Evolutionary conservation across 2,797 vertebrate genomes (phyloP), one percentile per base, ranked within the genome.

Genomic region (Catamblyrhynchus diadema): DNA sequence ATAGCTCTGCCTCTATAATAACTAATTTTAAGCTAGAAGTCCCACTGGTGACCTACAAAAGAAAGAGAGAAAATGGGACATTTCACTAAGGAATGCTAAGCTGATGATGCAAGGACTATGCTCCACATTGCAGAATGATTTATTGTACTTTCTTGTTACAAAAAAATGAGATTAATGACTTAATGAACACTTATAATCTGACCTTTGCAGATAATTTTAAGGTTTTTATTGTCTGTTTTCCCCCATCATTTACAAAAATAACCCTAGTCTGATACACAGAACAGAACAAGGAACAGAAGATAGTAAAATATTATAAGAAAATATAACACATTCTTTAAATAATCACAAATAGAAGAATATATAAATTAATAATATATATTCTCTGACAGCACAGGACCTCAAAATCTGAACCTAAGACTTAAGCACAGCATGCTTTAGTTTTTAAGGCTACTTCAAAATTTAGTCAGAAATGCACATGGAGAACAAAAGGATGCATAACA

Each of bases 11-110:
- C 37, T 70, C 47, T 73, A 33, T 60, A 93, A 88, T 56, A 93
- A 91, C 61, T 84, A 84, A 81, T 95, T 91, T 92, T 77, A 88
- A 88, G 37, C 1, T 1, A 32, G 33, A 80, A 89, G 32, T 92
- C 92, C 83, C 86, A 77, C 10, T 67, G 74, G 74, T 73, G 90
- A 62, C 27, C 33, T 50, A 78, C 35, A 83, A 89, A 90, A 82
- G 47, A 70, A 85, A 39, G 18, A 48, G 50, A 61, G 21, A 72
- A 88, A 90, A 80, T 47, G 45, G 50, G 59, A 79, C 47, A 28
- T 86, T 88, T 79, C 53, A 62, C 39, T 44, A 28, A 83, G 35
- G 39, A 75, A 72, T 32, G 22, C 9, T 66, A 79, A 86, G 32
- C 21, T 90, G 72, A 70, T 51, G 20, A 42, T 87, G 25, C 69